Base-by-base conservation (phyloP, 1,140 invertebrate species). In the Hetaerina americana region DNA sequence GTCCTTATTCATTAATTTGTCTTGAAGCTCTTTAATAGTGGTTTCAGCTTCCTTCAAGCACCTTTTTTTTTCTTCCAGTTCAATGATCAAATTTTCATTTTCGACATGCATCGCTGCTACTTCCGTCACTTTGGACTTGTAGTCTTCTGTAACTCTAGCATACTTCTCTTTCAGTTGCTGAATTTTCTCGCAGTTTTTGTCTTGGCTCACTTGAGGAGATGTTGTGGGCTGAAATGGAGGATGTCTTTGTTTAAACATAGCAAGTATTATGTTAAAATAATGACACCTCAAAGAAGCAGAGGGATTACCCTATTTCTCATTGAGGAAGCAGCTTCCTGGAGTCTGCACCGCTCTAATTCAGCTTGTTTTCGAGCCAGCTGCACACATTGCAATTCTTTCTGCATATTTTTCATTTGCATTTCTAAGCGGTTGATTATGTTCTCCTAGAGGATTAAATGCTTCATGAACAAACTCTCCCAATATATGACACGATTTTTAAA, bases 121-220 rank as follows among this genome's bases (percentile, higher is more conserved):
- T 77, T 87, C 85, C 29, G 79, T 81, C 26, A 86, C 73, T 78
- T 87, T 87, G 27, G 76, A 81, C 75, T 82, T 86, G 72, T 84
- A 86, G 76, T 87, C 85, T 72, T 86, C 84, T 74, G 85, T 84
- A 3, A 87, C 77, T 28, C 81, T 78, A 12, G 77, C 78, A 68
- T 87, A 87, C 77, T 87, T 81, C 75, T 86, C 84, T 25, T 80
- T 77, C 5, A 85, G 74, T 75, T 86, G 82, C 29, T 80, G 77
- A 8, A 85, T 72, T 76, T 83, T 57, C 40, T 57, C 40, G 22
- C 22, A 18, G 22, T 57, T 57, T 57, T 2, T 57, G 22, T 57
- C 40, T 18, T 12, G 3, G 15, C 15, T 5, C 15, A 18, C 22
- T 57, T 57, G 40, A 57, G 40, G 40, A 18, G 22, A 57, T 5